Base-by-base conservation (phyloP, 2,888 invertebrate species). In the Aleiodes leptofemur region DNA sequence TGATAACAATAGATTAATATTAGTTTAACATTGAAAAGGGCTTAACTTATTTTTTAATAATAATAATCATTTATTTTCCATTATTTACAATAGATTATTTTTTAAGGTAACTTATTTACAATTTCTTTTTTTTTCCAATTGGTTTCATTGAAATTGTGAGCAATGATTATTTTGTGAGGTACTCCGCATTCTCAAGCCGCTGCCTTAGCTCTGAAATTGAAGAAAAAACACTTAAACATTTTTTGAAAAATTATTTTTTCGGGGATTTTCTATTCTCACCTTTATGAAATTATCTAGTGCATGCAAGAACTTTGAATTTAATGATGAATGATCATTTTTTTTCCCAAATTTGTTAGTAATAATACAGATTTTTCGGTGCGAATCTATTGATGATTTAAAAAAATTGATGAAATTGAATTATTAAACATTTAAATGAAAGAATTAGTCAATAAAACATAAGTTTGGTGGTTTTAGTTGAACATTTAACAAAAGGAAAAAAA, bases 291-390 rank as follows among this genome's bases (percentile, higher is more conserved):
- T 55, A 55, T 16, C 16, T 55, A 55, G 14, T 7, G 6, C 55
- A 55, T 55, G 55, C 16, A 16, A 16, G 16, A 1, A n/a, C 55
- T 55, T n/a, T 55, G 14, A 55, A 55, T 55, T 6, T 55, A 16
- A 55, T 16, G 7, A n/a, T n/a, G 8, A 55, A 55, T 16, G 3
- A 55, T 9, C 4, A 14, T n/a, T 16, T 3, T 16, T 55, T n/a
- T 14, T 55, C 8, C 16, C 55, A 55, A 55, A 55, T 16, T 55
- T 55, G 34, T 84, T 69, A 86, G 53, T 81, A 86, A 77, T 85
- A 80, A 70, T 83, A 83, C 50, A 85, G 72, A 8, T 79, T 82
- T 81, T 82, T 84, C 43, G 84, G 85, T n/a, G 83, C 82, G 61
- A 84, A 84, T 71, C 84, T 84, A 70, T 29, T 64, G 50, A 23